phyloP scores from a whole-genome alignment of 2,113 vertebrate genomes.

The Mastomys coucha region DNA sequence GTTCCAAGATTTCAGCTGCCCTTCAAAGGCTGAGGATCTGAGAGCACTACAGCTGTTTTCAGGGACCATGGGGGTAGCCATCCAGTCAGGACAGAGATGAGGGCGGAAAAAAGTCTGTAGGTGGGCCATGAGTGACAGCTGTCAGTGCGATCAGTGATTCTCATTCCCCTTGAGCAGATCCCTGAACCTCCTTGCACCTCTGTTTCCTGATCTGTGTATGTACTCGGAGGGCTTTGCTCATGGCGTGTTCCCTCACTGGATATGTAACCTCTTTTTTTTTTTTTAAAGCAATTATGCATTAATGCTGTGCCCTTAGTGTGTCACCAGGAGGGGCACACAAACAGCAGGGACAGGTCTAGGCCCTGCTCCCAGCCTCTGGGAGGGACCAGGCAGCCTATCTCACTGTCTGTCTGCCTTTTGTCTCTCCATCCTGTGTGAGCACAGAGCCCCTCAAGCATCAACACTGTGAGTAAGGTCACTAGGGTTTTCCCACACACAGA shows the following conservation, averaged over 20 bases:
- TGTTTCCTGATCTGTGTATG: background rate
- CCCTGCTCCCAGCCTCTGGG: background rate
- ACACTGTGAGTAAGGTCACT: background rate
- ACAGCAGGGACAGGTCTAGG: background rate
- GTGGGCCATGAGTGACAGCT: background rate
- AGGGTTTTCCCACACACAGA: background rate
- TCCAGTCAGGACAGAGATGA: rapidly evolving
- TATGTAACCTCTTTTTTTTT: background rate
- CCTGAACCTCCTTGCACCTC: background rate
- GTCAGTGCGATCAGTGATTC: background rate
- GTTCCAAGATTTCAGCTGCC: background rate
- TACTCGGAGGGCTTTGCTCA: background rate
- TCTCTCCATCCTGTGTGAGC: background rate
- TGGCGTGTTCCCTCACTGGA: background rate
- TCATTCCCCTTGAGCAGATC: background rate
- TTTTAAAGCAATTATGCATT: background rate
- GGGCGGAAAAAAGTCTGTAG: rapidly evolving
- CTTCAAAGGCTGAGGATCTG: rapidly evolving
- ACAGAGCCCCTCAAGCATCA: rapidly evolving
- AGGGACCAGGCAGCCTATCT: background rate
- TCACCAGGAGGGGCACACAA: background rate
- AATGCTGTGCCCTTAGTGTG: background rate
- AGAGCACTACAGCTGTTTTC: background rate
- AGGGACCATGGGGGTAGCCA: background rate
- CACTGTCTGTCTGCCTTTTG: background rate